Evolutionary conservation across 2,113 vertebrate species (phyloP).

Genomic region (Ginglymostoma cirratum): DNA sequence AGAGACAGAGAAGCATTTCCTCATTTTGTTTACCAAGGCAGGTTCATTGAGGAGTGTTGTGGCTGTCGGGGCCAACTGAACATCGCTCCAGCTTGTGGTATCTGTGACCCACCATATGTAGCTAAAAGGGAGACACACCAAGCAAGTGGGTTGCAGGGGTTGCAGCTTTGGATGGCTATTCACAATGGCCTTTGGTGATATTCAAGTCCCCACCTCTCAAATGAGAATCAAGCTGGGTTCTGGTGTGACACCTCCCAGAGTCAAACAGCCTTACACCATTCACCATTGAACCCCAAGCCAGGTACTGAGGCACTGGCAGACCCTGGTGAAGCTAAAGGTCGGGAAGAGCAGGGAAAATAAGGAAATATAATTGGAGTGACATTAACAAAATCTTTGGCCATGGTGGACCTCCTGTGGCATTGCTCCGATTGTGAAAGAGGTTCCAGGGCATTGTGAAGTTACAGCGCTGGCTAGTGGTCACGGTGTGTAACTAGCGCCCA

Average conservation of each 20-base stretch:
- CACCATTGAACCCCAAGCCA: background rate
- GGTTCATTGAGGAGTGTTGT: background rate
- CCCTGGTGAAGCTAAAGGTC: no score
- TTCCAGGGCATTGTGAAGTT: background rate
- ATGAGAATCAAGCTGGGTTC: background rate
- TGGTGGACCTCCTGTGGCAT: background rate
- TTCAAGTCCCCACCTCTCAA: background rate
- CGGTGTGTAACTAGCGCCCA: background rate
- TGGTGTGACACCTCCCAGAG: background rate
- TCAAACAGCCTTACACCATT: background rate
- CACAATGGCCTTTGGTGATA: background rate
- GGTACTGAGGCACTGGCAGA: background rate
- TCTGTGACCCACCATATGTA: background rate
- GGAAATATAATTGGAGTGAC: background rate
- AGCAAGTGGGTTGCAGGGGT: no score
- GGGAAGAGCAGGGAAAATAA: background rate
- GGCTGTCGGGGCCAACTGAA: background rate
- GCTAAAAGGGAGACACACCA: background rate
- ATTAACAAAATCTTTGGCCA: background rate
- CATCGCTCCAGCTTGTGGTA: background rate
- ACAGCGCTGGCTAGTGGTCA: background rate
- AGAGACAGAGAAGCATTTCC: background rate
- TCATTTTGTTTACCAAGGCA: background rate
- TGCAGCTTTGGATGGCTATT: background rate
- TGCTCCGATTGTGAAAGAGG: background rate